phyloP scores from a whole-genome alignment of 2,113 vertebrate genomes.

The Paradisaea rubra region DNA sequence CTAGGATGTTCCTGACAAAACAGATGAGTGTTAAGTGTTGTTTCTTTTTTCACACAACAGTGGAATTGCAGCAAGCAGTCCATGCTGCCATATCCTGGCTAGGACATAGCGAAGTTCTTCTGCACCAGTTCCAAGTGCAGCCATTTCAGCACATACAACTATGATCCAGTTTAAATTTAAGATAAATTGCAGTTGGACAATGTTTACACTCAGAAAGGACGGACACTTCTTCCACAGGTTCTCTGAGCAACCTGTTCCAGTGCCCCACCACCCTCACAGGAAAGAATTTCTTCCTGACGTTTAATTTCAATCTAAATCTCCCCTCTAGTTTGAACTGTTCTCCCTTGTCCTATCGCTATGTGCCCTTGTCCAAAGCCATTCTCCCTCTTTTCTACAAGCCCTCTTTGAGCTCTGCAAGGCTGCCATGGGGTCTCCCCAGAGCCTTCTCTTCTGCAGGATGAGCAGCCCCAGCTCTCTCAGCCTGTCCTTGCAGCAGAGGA shows the following conservation, averaged over 20 bases:
- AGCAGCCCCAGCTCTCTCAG: background rate
- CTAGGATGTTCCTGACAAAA: background rate
- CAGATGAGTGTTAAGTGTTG: background rate
- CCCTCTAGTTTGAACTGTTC: background rate
- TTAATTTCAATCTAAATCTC: background rate
- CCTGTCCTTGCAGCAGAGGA: background rate
- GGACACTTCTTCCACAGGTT: background rate
- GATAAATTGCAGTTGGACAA: background rate
- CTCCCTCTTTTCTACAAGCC: background rate
- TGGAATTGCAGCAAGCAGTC: background rate
- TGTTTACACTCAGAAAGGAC: background rate
- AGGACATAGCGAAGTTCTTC: background rate
- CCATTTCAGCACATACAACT: background rate
- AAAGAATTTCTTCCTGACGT: background rate
- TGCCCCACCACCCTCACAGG: background rate
- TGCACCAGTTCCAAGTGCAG: background rate
- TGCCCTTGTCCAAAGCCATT: background rate
- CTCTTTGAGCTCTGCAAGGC: background rate
- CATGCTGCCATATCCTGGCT: background rate
- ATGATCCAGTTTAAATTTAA: background rate
- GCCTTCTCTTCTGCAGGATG: background rate
- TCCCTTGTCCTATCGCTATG: too few species aligned
- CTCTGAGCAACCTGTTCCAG: background rate
- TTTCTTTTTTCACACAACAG: background rate
- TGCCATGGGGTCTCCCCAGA: background rate